Evolutionary conservation across 2,888 invertebrate species (phyloP).

Genomic region (Mythimna vitellina): DNA sequence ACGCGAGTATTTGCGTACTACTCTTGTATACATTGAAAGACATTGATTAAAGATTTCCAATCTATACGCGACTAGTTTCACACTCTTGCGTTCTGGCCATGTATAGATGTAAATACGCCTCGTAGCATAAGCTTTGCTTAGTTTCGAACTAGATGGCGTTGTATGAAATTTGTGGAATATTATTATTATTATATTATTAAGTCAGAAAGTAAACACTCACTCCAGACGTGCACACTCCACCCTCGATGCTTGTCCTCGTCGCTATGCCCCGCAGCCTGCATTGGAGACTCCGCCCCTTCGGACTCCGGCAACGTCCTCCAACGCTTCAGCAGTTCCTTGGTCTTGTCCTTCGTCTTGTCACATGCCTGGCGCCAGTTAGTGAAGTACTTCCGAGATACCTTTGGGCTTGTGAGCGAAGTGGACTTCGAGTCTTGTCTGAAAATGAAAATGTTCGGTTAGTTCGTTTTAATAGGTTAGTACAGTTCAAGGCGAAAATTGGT

Average conservation of each 20-base stretch:
- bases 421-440: constrained; percentile 86
- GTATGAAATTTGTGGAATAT: too few species aligned
- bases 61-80: too few species aligned
- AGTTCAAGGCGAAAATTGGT: neutral
- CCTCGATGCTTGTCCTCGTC: constrained; percentile 89
- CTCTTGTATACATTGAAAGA: too few species aligned
- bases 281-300: constrained; percentile 79
- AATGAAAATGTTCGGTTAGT: constrained; percentile 41
- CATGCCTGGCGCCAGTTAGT: constrained; percentile 94
- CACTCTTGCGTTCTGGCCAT: too few species aligned
- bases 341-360: constrained; percentile 94
- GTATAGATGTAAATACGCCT: too few species aligned
- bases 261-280: constrained; percentile 80
- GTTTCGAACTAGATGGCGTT: too few species aligned
- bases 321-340: constrained; percentile 93
- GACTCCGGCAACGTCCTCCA: constrained; percentile 93
- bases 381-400: constrained; percentile 93
- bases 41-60: too few species aligned
- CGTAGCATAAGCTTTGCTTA: neutral
- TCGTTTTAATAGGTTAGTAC: constrained; percentile 6
- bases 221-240: constrained; percentile 95
- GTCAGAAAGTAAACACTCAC: constrained; percentile 83
- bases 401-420: constrained; percentile 84
- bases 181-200: too few species aligned
- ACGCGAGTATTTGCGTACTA: too few species aligned